Conservation (phyloP, 2,797 vertebrate species). For the Melanotaenia parkinsoni region DNA sequence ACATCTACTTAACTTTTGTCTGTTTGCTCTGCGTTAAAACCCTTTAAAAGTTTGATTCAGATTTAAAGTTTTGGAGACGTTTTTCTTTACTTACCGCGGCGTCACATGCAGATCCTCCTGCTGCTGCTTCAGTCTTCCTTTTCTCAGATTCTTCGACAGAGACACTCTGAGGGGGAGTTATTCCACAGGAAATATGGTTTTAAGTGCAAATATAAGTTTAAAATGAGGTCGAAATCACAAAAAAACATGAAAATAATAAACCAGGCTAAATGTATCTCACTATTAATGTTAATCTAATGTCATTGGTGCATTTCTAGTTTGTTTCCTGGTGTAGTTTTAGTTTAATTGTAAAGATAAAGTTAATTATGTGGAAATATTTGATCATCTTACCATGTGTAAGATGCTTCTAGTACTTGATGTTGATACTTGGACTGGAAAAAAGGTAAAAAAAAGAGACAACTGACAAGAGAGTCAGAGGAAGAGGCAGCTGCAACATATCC, state of each 20-base stretch:
- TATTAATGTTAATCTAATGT: not conserved
- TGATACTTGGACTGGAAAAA: not conserved
- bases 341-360: conserved; percentile 1
- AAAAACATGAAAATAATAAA: not conserved
- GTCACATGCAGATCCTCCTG: conserved; percentile 20
- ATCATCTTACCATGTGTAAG: no score
- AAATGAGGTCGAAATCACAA: conserved; percentile 1
- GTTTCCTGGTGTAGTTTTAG: not conserved
- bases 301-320: not conserved
- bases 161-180: conserved; percentile 45
- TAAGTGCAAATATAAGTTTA: conserved; percentile 5
- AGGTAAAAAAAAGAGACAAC: conserved; percentile 42
- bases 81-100: conserved; percentile 54
- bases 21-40: no score
- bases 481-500: not conserved
- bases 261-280: not conserved
- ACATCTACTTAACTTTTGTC: no score
- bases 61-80: conserved; percentile 18
- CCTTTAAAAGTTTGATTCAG: not conserved
- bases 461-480: conserved; percentile 22
- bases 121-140: conserved; percentile 45
- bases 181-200: conserved; percentile 69
- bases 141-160: conserved; percentile 44
- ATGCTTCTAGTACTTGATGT: not conserved
- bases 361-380: not conserved